These are phyloP conservation scores for Hartigia nigra DNA, from an alignment of 2,888 invertebrate species.

Conservation along the genomic window DNA sequence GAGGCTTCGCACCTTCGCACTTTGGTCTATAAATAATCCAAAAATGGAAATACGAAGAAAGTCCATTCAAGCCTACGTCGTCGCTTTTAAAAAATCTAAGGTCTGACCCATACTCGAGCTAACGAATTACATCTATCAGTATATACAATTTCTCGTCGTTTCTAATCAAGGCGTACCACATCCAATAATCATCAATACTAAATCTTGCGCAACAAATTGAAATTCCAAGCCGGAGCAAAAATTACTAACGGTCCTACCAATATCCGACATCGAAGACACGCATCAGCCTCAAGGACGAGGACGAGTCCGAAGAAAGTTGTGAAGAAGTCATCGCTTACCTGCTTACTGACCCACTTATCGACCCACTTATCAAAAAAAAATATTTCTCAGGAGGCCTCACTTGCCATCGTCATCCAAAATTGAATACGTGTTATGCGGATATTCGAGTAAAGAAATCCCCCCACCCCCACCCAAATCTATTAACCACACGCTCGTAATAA, in stretches of 20 bases:
- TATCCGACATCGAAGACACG: background rate
- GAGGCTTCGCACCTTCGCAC: background rate
- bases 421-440: background rate
- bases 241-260: background rate
- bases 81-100: background rate
- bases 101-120: background rate
- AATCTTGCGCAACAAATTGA: background rate
- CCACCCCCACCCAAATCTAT: too few relatives aligned
- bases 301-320: background rate
- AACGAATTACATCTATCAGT: background rate
- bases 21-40: background rate
- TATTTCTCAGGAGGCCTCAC: background rate
- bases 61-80: background rate
- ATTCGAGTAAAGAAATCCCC: background rate
- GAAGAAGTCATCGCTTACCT: background rate
- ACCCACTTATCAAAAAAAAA: slow-evolving; percentile 35
- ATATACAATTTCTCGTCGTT: background rate
- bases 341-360: slow-evolving; percentile 16
- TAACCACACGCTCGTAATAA: background rate
- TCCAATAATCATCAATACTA: background rate
- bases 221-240: background rate
- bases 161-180: background rate
- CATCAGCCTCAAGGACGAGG: background rate
- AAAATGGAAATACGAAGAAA: background rate
- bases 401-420: background rate